These are phyloP conservation scores for Apistogramma diplotaenia DNA, from an alignment of 2,113 vertebrate genomes.

Conservation along the genomic window DNA sequence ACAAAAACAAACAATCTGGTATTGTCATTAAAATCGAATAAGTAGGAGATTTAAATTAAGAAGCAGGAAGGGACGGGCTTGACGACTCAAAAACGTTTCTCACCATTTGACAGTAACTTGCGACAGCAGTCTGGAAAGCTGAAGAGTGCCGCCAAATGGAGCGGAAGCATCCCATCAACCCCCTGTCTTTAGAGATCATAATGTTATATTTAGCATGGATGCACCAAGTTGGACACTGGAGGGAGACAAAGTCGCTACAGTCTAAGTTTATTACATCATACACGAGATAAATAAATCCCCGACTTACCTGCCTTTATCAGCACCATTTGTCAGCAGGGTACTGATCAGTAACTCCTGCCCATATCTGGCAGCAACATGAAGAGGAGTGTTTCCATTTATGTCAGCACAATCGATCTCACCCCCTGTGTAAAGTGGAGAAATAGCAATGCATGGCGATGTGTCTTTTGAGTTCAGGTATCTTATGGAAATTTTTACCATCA, in stretches of 20 bases:
- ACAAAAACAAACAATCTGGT: neutral
- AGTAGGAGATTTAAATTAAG: neutral
- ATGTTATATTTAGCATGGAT: neutral
- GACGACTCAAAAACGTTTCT: neutral
- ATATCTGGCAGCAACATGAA: conserved; percentile 93
- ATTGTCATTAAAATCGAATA: neutral
- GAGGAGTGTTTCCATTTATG: conserved; percentile 89
- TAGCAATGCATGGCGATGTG: neutral
- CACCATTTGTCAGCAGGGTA: conserved; percentile 93
- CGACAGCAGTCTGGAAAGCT: conserved; percentile 97
- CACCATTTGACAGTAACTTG: conserved; percentile 94
- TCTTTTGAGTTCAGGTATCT: neutral
- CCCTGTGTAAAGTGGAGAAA: conserved; percentile 69
- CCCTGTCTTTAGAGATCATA: conserved; percentile 80
- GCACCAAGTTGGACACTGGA: neutral
- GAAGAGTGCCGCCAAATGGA: conserved; percentile 91
- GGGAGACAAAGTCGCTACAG: neutral
- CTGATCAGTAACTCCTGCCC: conserved; percentile 96
- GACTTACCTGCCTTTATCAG: conserved; percentile 86
- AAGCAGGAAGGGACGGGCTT: neutral
- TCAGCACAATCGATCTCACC: conserved; percentile 92
- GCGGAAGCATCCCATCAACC: conserved; percentile 92
- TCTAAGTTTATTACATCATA: neutral
- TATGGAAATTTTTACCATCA: neutral
- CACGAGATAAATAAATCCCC: neutral